Evolutionary conservation across 2,113 vertebrate genomes (phyloP), one percentile per base, ranked within the genome.

Genomic region (Hemibagrus wyckioides): DNA sequence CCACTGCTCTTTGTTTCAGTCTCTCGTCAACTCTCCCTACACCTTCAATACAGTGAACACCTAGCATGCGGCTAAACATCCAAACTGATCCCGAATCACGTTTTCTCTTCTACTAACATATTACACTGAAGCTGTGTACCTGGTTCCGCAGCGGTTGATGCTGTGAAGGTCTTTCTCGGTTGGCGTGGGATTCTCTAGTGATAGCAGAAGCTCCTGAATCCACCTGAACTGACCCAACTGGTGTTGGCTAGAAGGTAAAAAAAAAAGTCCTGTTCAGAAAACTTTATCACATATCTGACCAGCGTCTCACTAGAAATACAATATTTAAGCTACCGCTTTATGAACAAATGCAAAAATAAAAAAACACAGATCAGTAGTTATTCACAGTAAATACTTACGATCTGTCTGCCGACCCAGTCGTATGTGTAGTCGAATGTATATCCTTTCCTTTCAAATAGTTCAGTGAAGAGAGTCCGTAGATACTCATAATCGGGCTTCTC

Each of bases 401-500:
- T 98, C 93, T 97, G 97, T 91, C 98, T 97, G 94, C 98, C 98
- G 0, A 99, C 96, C 98, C 98, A 99, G 94, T 99, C 98, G 6
- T 99, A 99, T 50, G 96, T 97, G 17, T 98, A 99, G 94, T 99
- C 98, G 80, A 99, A 99, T 48, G 97, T 96, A 93, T 98, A 99
- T 93, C 98, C 98, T 95, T 99, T 99, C 87, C 96, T 96, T 89
- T 99, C 97, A 91, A 99, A 99, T 56, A 99, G 96, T 85, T 99
- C 98, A 0, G 97, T 98, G 93, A 99, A 99, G 91, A 99, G 96
- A 85, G 96, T 98, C 90, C 98, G 95, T 87, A 99, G 92, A 90
- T 99, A 99, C 89, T 99, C 97, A 1, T 99, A 99, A 94, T 99
- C 98, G 0, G 98, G 98, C 93, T 98, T 98, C 93, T 99, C 98